These are phyloP conservation scores for Drosophila cognata DNA, from an alignment of 2,888 invertebrate genomes.

Conservation along the genomic window DNA sequence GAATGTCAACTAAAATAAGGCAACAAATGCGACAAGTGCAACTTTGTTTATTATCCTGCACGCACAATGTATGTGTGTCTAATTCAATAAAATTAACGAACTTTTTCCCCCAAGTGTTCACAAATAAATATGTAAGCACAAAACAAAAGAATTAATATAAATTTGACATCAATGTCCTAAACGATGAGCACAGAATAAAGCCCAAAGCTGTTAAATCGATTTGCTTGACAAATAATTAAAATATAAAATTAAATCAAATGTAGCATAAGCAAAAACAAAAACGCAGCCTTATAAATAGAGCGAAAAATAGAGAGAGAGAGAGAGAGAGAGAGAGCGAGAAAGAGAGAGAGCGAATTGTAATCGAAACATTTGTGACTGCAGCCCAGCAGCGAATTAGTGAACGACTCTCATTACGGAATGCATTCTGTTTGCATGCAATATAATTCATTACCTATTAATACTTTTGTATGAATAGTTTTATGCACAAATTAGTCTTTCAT, in stretches of 20 bases:
- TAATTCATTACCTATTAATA: neutral
- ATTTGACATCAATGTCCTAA: neutral
- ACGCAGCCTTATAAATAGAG: neutral
- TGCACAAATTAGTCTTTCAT: neutral
- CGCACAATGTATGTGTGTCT: neutral
- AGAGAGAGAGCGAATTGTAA: neutral
- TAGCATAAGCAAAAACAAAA: conserved; percentile 18
- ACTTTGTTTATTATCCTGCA: neutral
- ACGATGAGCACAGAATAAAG: neutral
- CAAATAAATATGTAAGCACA: neutral
- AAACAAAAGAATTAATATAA: neutral
- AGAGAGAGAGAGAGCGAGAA: neutral
- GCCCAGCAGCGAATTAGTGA: neutral
- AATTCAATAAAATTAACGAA: neutral
- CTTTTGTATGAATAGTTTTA: neutral
- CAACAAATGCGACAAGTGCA: neutral
- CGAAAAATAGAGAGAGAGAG: neutral
- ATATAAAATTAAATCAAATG: conserved; percentile 32
- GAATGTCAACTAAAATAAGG: neutral
- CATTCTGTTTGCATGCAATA: neutral
- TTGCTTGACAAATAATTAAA: conserved; percentile 31
- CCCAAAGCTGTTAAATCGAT: conserved; percentile 15
- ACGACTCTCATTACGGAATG: neutral
- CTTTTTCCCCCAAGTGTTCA: neutral
- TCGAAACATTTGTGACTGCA: conserved; percentile 9